Percentiles rank a stretch among this genome's conserved stretches.
Conservation (phyloP, 2,797 vertebrate species). For the Menidia menidia region DNA sequence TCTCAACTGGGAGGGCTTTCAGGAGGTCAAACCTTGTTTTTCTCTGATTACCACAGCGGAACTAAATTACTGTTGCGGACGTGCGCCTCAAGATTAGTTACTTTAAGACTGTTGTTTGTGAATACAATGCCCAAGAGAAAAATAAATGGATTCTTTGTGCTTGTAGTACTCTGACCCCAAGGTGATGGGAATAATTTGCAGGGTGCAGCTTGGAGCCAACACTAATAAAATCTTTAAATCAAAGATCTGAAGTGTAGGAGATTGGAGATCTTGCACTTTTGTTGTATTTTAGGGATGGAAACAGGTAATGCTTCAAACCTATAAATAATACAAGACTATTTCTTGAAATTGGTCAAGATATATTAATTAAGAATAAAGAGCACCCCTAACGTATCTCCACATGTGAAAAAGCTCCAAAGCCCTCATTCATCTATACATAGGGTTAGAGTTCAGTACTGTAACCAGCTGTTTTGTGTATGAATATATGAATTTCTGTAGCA, state of each 20-base stretch:
- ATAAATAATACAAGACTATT: too few relatives aligned
- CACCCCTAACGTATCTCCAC: too few relatives aligned
- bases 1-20: constrained; percentile 7
- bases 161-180: background rate
- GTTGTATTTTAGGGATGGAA: background rate
- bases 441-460: background rate
- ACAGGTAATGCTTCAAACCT: background rate
- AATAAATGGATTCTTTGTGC: constrained; percentile 26
- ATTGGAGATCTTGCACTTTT: background rate
- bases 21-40: constrained; percentile 9
- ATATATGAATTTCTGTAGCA: background rate
- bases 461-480: background rate
- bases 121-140: constrained; percentile 34
- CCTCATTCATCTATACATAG: background rate
- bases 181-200: constrained; percentile 8
- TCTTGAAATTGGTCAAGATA: too few relatives aligned
- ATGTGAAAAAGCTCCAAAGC: background rate
- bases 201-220: constrained; percentile 6
- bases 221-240: constrained; percentile 10
- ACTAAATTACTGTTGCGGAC: constrained; percentile 22
- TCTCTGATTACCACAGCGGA: constrained; percentile 25
- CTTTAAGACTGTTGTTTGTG: constrained; percentile 37
- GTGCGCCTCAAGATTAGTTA: constrained; percentile 29
- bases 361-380: too few relatives aligned
- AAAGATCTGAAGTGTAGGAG: background rate